These are phyloP conservation scores for Eupithecia insigniata DNA, from an alignment of 2,888 invertebrate genomes.

Conservation along the genomic window DNA sequence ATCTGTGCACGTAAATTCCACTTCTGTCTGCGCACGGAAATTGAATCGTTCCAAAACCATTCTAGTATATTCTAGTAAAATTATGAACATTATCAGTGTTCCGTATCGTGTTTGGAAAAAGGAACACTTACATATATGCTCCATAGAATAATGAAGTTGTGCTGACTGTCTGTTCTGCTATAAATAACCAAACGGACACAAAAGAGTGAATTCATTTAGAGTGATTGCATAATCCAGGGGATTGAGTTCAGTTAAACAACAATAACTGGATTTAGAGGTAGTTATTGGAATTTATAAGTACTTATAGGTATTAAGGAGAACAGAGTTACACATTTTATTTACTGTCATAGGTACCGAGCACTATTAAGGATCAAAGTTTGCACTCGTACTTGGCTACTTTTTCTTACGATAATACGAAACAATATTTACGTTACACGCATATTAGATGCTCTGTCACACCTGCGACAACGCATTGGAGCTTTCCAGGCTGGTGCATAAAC, in stretches of 20 bases:
- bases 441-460: conserved; percentile 22
- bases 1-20: conserved; percentile 82
- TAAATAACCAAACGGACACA: background rate
- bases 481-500: conserved; percentile 4
- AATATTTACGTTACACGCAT: conserved; percentile 18
- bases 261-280: background rate
- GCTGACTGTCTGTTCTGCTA: background rate
- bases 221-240: background rate
- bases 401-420: conserved; percentile 24
- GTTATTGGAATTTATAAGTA: background rate
- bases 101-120: conserved; percentile 7
- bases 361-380: background rate
- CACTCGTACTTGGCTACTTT: conserved; percentile 6
- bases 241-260: background rate
- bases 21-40: conserved; percentile 81
- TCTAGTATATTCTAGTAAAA: conserved; percentile 61
- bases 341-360: background rate
- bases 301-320: background rate
- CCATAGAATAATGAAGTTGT: background rate
- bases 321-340: background rate
- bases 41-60: conserved; percentile 81
- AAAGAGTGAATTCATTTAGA: background rate
- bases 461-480: conserved; percentile 20
- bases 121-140: background rate
- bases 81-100: conserved; percentile 31